phyloP scores from a whole-genome alignment of 2,797 vertebrate genomes.

The Microctenopoma steveboyesi region DNA sequence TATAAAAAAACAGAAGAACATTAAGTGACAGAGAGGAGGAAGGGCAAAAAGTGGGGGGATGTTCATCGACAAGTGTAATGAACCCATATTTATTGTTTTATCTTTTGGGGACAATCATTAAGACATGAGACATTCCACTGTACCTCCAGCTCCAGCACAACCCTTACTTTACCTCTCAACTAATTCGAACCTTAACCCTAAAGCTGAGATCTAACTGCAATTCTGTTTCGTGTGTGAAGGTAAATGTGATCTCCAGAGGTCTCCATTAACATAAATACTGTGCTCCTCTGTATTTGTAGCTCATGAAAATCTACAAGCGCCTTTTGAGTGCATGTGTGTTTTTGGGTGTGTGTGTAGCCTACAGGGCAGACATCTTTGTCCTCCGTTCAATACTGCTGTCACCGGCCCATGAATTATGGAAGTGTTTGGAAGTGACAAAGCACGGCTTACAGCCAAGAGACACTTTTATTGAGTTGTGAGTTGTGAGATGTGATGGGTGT shows the following conservation, averaged over 20 bases:
- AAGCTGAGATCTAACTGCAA: too few relatives aligned
- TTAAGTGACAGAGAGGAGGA: constrained; percentile 64
- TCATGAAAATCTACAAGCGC: constrained; percentile 30
- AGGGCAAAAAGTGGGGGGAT: constrained; percentile 54
- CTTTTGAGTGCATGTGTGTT: constrained; percentile 16
- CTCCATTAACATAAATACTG: constrained; percentile 27
- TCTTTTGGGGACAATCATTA: not conserved
- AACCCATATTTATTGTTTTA: not conserved
- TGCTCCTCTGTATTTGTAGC: constrained; percentile 34
- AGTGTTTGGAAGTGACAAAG: constrained; percentile 76
- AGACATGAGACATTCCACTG: not conserved
- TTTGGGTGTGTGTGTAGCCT: constrained; percentile 42
- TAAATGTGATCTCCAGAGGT: constrained; percentile 17
- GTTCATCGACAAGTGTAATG: constrained; percentile 57
- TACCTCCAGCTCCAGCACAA: not conserved
- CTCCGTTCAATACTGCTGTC: constrained; percentile 75
- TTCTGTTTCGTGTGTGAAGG: too few relatives aligned
- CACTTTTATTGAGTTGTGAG: constrained; percentile 78
- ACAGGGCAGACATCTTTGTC: constrained; percentile 74
- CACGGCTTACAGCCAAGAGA: constrained; percentile 69
- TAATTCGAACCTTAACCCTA: too few relatives aligned
- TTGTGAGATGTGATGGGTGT: constrained; percentile 59
- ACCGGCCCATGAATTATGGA: constrained; percentile 79
- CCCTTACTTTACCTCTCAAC: not conserved
- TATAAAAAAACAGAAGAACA: constrained; percentile 69